Evolutionary conservation across 1,140 invertebrate genomes (phyloP), one percentile per base, ranked within the genome.

Genomic region (Brachionus rotundiformis): DNA sequence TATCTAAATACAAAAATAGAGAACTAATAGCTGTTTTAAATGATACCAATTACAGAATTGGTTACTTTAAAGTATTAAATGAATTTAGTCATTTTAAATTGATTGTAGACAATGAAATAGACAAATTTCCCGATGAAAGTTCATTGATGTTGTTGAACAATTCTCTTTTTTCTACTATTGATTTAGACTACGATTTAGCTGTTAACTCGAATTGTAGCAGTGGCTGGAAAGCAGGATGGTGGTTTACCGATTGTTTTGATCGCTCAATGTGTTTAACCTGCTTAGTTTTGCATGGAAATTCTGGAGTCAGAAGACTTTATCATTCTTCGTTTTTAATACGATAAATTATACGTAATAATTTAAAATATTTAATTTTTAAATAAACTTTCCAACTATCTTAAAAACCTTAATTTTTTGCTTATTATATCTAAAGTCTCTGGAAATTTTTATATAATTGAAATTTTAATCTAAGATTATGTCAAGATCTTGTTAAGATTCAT

Each of bases 181-280:
- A 79, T 63, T 11, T 79, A n/a, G 76, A 79, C 33, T 79, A 39
- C 41, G 76, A 79, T 63, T 41, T 59, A 10, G 76, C 76, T 33
- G 76, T 41, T 23, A 79, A 79, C 29, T 79, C 76, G 25, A 79
- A 79, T 39, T 79, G 76, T 27, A 79, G 76, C 54, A 39, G 31
- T 59, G 76, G 76, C 13, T 79, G 76, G 76, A 79, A 63, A 25
- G 76, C 76, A 10, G 76, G 76, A n/a, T 79, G 76, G 76, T 79
- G 76, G 76, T 79, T 79, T n/a, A 79, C 76, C 2, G 76, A 79
- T 41, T 79, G 76, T 39, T 79, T 79, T 31, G 76, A 79, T 31
- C 19, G 36, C 11, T 79, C 76, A 11, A 59, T 41, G 31, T 79
- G 76, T 39, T 19, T 79, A n/a, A 79, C 76, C 10, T 79, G 76